Evolutionary conservation across 2,797 vertebrate species (phyloP).

Genomic region (Galagoides demidoff): DNA sequence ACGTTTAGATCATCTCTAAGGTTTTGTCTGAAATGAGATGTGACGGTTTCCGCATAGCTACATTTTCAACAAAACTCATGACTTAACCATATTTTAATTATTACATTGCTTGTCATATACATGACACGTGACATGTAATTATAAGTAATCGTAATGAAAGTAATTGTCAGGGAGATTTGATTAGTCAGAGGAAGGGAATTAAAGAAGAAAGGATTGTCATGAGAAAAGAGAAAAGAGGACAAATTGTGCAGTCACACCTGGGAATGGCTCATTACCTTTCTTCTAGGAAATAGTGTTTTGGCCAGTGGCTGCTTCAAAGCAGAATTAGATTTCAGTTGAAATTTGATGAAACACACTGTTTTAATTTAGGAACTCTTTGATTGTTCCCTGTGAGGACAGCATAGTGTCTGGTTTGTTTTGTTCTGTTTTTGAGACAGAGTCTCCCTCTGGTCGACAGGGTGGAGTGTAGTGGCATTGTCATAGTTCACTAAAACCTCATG

Average conservation of each 20-base stretch:
- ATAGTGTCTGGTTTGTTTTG: background rate
- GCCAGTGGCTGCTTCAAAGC: background rate
- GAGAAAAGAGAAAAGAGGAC: background rate
- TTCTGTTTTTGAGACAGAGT: no score
- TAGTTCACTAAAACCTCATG: no score
- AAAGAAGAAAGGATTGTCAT: background rate
- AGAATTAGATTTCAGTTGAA: slow-evolving; percentile 35
- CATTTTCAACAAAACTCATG: background rate
- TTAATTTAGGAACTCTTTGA: background rate
- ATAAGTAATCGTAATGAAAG: background rate
- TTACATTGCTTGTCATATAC: background rate
- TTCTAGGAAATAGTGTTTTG: background rate
- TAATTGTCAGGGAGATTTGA: background rate
- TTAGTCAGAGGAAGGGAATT: background rate
- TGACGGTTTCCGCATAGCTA: background rate
- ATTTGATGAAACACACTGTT: background rate
- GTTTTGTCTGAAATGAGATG: background rate
- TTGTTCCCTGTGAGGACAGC: background rate
- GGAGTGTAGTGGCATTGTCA: no score
- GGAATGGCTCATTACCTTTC: background rate
- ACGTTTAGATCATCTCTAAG: background rate
- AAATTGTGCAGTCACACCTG: background rate
- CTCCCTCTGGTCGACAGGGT: no score
- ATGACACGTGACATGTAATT: background rate
- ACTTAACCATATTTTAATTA: background rate